phyloP scores from a whole-genome alignment of 2,888 invertebrate species.

The Papilio gigon region DNA sequence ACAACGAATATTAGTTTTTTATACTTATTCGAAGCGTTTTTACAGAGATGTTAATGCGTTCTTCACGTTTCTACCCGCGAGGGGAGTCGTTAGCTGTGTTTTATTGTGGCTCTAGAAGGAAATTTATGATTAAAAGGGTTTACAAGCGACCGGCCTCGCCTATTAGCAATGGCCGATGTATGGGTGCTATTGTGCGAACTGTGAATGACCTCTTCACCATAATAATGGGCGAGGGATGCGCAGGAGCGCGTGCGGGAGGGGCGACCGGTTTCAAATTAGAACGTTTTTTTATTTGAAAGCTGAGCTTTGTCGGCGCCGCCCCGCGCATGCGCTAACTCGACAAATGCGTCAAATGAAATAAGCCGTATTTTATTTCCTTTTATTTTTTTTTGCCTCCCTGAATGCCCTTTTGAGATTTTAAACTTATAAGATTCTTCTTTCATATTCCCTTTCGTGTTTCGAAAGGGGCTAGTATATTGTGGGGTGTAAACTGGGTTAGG shows the following conservation, averaged over 20 bases:
- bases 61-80: constrained; percentile 47
- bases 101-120: constrained; percentile 47
- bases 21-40: constrained; percentile 35
- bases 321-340: constrained; percentile 81
- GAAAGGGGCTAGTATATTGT: constrained; percentile 42
- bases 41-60: constrained; percentile 47
- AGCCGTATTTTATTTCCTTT: constrained; percentile 78
- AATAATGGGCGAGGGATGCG: constrained; percentile 80
- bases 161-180: constrained; percentile 67
- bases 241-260: constrained; percentile 79
- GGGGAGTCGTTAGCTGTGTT: constrained; percentile 47
- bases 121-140: constrained; percentile 54
- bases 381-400: constrained; percentile 56
- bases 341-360: constrained; percentile 81
- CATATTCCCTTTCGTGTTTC: constrained; percentile 65
- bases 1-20: constrained; percentile 34
- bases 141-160: constrained; percentile 59
- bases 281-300: constrained; percentile 73
- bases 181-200: constrained; percentile 78
- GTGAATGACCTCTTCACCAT: constrained; percentile 82
- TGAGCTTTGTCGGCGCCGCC: constrained; percentile 79
- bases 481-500: constrained; percentile 43
- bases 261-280: constrained; percentile 82
- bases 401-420: constrained; percentile 66
- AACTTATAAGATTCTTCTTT: constrained; percentile 43